Base-by-base conservation (phyloP, 2,797 vertebrate species). In the Cyclopterus lumpus region DNA sequence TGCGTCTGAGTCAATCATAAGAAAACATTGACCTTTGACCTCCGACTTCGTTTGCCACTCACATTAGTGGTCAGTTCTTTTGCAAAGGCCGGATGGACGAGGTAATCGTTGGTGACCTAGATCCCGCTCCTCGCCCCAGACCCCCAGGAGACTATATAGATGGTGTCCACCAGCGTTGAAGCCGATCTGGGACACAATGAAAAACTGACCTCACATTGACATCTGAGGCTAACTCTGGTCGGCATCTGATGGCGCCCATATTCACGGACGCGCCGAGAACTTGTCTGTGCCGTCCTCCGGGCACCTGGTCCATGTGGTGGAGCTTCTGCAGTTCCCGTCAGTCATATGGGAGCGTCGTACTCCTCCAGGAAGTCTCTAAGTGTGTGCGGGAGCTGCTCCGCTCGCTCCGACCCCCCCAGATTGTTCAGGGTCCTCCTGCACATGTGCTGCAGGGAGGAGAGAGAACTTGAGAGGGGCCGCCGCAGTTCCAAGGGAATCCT, bases 331-430 rank as follows among this genome's bases (percentile, higher is more conserved):
- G 71, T 67, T 80, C 73, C 80, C 24, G 74, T 85, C 88, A 86
- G 88, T 96, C 96, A 99, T 85, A 99, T 97, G 0, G 97, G 97
- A 71, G 98, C 96, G 42, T 99, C 98, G 0, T 99, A 99, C 91
- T 98, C 95, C 90, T 98, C 94, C 86, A 99, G 92, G 88, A 98
- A 99, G 93, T 98, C 96, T 94, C 95, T 96, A 60, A 99, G 96
- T 55, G 97, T 94, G 77, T 95, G 94, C 0, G 98, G 98, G 83
- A 99, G 93, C 59, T 92, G 87, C 78, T 92, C 85, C 7, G 93
- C 93, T 81, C 88, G 91, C 86, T 96, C 96, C 64, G 95, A 90
- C 0, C 92, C 94, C 67, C 96, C 96, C 87, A 97, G 90, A 64
- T 66, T 96, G 0, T 99, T 99, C 89, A 99, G 96, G 0, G 97